Base-by-base conservation (phyloP, 1,140 invertebrate species). In the Heliothis subflexa region DNA sequence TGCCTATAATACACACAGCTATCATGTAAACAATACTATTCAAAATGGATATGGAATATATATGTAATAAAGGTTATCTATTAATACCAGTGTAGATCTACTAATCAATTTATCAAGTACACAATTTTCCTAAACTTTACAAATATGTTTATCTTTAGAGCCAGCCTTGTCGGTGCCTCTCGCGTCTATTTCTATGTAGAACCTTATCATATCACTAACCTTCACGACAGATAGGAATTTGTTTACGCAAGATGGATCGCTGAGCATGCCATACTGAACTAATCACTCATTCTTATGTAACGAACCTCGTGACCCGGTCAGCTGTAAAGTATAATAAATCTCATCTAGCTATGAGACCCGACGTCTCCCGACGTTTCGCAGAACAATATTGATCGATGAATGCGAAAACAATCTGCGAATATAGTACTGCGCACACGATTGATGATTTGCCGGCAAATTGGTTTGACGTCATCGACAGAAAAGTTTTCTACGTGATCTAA, bases 201-300 rank as follows among this genome's bases (percentile, higher is more conserved):
- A 64, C 16, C 25, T 62, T 75, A 75, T 75, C 73, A 75, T 52
- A 62, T 57, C 59, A 75, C 16, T 49, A 61, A 74, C 73, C 73
- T 75, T 75, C 73, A 64, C 14, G 11, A 14, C 18, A 28, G 66
- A 64, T 49, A 75, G 73, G 57, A 47, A 47, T 66, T 66, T 75
- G 50, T 75, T 75, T 75, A 75, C 73, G 73, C 73, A 75, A 75
- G 73, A 75, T 54, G 73, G 73, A 75, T 75, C 59, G 40, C 66
- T 40, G 28, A 49, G 66, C 49, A 64, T 54, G 21, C 45, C 73
- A 64, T 59, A 45, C 49, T n/a, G 13, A 75, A 62, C 57, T 33
- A 61, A 50, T 70, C 66, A 21, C 7, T 62, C 45, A 75, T 64
- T 64, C 28, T 75, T 75, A 75, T 75, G 55, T 73, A 73, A 73